These are phyloP conservation scores for Oligia strigilis DNA, from an alignment of 2,888 invertebrate species.

Conservation along the genomic window DNA sequence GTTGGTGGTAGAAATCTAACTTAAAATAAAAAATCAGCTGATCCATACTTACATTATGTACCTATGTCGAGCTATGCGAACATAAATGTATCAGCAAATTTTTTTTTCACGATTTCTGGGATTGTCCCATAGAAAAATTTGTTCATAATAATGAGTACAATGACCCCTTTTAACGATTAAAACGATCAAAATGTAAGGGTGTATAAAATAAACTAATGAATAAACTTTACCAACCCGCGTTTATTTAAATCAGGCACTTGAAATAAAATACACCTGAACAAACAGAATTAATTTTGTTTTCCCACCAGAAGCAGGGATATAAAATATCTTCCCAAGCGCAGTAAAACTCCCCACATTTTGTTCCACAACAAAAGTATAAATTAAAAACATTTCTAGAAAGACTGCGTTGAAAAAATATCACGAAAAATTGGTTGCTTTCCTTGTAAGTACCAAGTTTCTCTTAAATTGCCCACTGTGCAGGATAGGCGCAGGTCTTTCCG, in stretches of 20 bases:
- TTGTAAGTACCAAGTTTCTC: constrained; percentile 63
- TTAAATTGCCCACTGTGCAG: constrained; percentile 69
- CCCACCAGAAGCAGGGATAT: constrained; percentile 21
- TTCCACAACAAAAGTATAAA: constrained; percentile 62
- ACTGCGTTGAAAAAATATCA: constrained; percentile 64
- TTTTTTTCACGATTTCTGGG: too few relatives aligned
- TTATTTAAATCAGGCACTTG: constrained; percentile 37
- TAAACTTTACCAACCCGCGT: constrained; percentile 26
- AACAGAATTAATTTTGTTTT: constrained; percentile 40
- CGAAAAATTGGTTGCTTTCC: constrained; percentile 60
- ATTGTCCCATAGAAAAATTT: too few relatives aligned
- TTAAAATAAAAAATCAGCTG: too few relatives aligned
- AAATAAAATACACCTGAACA: constrained; percentile 40
- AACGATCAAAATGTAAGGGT: too few relatives aligned
- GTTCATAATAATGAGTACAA: too few relatives aligned
- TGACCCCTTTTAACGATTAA: too few relatives aligned
- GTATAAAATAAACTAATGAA: constrained; percentile 36
- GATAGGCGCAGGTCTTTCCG: constrained; percentile 75
- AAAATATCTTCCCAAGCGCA: constrained; percentile 41
- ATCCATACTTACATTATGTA: too few relatives aligned
- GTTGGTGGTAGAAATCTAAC: too few relatives aligned
- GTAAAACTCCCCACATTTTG: constrained; percentile 42
- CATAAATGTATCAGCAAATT: too few relatives aligned
- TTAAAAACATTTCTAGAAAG: constrained; percentile 67
- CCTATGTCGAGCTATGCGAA: too few relatives aligned